Evolutionary conservation across 2,113 vertebrate species (phyloP).

Genomic region (Paralichthys olivaceus): DNA sequence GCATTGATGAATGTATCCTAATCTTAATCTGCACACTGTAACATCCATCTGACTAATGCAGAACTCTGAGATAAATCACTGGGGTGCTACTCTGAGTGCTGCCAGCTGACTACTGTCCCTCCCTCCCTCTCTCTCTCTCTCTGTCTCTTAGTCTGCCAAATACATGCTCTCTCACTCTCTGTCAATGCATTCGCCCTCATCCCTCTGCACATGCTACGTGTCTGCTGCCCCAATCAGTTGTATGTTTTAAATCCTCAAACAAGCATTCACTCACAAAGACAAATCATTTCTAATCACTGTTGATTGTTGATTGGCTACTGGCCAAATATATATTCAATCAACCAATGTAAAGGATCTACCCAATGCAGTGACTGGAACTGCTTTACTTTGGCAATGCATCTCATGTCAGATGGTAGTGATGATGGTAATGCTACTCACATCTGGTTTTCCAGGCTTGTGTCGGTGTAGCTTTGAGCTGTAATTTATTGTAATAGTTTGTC

Average conservation of each 20-base stretch:
- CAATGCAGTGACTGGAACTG: too few relatives aligned
- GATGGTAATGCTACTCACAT: too few relatives aligned
- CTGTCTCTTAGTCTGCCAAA: constrained; percentile 35
- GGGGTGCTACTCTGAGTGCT: constrained; percentile 47
- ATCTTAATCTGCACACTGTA: constrained; percentile 80
- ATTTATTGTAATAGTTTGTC: too few relatives aligned
- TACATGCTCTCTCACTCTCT: constrained; percentile 31
- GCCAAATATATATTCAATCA: constrained; percentile 6
- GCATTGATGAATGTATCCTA: constrained; percentile 85
- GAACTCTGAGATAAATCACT: constrained; percentile 80
- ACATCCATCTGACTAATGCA: constrained; percentile 79
- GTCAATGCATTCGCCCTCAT: neutral
- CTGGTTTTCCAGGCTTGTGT: too few relatives aligned
- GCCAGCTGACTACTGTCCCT: constrained; percentile 13
- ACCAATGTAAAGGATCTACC: neutral
- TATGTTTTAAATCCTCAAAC: neutral
- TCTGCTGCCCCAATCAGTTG: neutral
- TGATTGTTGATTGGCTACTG: neutral
- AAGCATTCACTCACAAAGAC: neutral
- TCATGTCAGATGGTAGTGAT: too few relatives aligned
- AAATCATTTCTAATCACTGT: neutral
- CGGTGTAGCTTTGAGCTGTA: too few relatives aligned
- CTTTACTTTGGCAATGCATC: too few relatives aligned
- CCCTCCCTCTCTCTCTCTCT: constrained; percentile 24
- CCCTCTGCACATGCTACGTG: constrained; percentile 5